Conservation (phyloP, 2,113 vertebrate genomes). For the Mungos mungo region DNA sequence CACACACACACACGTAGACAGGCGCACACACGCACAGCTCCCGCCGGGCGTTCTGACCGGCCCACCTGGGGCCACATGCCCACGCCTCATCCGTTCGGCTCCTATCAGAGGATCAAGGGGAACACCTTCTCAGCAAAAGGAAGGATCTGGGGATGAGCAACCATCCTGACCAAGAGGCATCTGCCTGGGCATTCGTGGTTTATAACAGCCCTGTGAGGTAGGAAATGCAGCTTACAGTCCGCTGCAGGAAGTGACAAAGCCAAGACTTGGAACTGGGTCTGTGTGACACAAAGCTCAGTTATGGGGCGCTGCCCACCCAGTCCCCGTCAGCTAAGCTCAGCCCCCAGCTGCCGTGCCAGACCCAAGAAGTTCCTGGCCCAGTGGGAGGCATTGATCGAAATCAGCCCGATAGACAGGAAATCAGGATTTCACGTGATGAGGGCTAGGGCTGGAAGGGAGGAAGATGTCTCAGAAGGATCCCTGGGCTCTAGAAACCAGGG, state of each 20-base stretch:
- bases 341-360: not conserved
- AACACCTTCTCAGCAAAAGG: not conserved
- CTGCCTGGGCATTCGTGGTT: not conserved
- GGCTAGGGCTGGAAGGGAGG: not conserved
- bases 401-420: not conserved
- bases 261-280: not conserved
- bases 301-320: not conserved
- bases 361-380: not conserved
- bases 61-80: not conserved
- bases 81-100: not conserved
- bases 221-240: slow-evolving; percentile 13
- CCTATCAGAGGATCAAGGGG: not conserved
- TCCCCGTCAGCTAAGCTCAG: not conserved
- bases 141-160: not conserved
- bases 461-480: not conserved
- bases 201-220: not conserved
- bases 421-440: not conserved
- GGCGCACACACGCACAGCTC: not conserved
- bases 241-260: not conserved
- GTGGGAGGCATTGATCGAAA: not conserved
- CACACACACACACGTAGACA: not conserved
- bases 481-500: not conserved
- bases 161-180: not conserved
- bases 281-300: not conserved
- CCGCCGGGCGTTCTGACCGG: not conserved